Base-by-base conservation (phyloP, 2,888 invertebrate genomes). In the Napeogenes inachia region DNA sequence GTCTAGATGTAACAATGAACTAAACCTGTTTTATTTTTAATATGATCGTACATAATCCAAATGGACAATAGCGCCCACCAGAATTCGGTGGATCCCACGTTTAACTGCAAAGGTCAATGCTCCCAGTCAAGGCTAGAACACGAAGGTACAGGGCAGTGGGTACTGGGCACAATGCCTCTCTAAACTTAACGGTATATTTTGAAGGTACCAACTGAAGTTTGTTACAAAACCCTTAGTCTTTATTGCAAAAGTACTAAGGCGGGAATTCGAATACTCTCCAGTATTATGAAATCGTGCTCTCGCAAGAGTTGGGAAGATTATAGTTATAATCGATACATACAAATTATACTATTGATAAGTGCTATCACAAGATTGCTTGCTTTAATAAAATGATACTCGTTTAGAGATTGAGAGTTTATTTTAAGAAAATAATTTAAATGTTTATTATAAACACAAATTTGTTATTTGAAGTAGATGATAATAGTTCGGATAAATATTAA, bases 111-210 rank as follows among this genome's bases (percentile, higher is more conserved):
- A 68, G 79, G 69, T 77, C 77, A 74, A 67, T 69, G 75, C 60
- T 68, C 78, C 66, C 63, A 45, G 60, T 61, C 78, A 77, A 79
- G 79, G 80, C 72, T 72, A 72, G 70, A 72, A 72, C 21, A 21
- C 64, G 70, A 71, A 74, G 71, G 73, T 70, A 69, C 68, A 71
- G 74, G 72, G 73, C 68, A 66, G 67, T 63, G 63, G 68, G 68
- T 68, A 67, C 59, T 45, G 54, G 50, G 50, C 61, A 57, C 61
- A 59, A 47, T 57, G 59, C 57, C 67, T 65, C 58, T 70, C 73
- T 67, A 70, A 71, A 67, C 63, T 56, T 71, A 71, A 70, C 71
- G 68, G 70, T 67, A 64, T 57, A 56, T 64, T 38, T 66, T 56
- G 60, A 47, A 54, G 59, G 58, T 58, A 54, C 57, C 60, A 57